Evolutionary conservation across 2,888 invertebrate genomes (phyloP), one percentile per base, ranked within the genome.

Genomic region (Nomada fabriciana): DNA sequence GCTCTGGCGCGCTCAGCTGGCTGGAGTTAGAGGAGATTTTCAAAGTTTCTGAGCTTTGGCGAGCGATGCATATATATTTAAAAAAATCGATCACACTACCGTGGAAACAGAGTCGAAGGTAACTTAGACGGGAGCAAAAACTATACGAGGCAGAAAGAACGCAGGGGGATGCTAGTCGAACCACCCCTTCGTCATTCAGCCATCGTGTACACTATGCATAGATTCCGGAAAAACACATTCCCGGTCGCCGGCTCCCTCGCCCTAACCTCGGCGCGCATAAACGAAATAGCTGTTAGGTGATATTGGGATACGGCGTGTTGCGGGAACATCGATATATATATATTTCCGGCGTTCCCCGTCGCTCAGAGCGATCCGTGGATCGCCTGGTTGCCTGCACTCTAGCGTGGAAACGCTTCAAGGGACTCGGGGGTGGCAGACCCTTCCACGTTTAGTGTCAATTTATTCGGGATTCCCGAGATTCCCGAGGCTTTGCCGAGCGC

Each of bases 401-500:
- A 74, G 76, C 59, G 64, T 59, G 71, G 79, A 87, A 73, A 76
- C 83, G 53, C 50, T 52, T 64, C 61, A 42, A 60, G 76, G 23
- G 63, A 50, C 64, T 9, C 57, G 59, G 71, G 79, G 77, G 52
- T 59, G 76, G 74, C 73, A 76, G 84, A 87, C 88, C 88, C 88
- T 81, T 85, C 83, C 91, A 89, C 93, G 93, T 94, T 94, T 94
- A 94, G 94, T 94, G 94, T 93, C 94, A 94, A 94, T 94, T 94
- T 94, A 94, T 94, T 94, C 93, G 91, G 94, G 94, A 94, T 94
- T 94, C 92, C 92, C 90, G 92, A 93, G 94, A 94, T 93, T 93
- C 92, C 90, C 93, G 90, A 90, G 92, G 93, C 92, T 94, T 93
- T 93, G 91, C 91, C 89, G 85, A 86, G 88, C 89, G 91, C 93